A percentile compares a stretch with the other conserved stretches of the same genome.
phyloP scores from a whole-genome alignment of 2,888 invertebrate species.

The Agapostemon virescens region DNA sequence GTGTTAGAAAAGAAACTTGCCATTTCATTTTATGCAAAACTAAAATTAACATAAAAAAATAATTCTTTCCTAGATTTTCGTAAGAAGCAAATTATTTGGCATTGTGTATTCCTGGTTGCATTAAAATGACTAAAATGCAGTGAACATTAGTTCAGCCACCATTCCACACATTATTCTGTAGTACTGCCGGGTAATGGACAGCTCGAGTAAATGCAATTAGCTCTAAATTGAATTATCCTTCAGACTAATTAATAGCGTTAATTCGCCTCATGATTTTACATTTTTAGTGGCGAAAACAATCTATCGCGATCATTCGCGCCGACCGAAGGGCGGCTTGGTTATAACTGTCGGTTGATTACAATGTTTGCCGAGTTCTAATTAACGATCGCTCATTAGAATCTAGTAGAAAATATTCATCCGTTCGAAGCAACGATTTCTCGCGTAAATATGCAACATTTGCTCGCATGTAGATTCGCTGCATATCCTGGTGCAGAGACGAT shows the following conservation, averaged over 20 bases:
- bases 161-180: constrained; percentile 9
- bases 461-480: not conserved
- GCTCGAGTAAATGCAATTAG: constrained; percentile 32
- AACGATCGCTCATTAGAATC: not conserved
- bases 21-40: too few species aligned
- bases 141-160: not conserved
- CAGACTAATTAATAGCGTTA: constrained; percentile 15
- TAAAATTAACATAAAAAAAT: too few species aligned
- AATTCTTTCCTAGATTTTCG: not conserved
- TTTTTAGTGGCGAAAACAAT: not conserved
- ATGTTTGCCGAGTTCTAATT: not conserved
- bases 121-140: constrained; percentile 15
- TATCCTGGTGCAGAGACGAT: not conserved
- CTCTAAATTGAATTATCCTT: constrained; percentile 3
- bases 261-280: not conserved
- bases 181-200: constrained; percentile 19
- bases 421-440: constrained; percentile 10
- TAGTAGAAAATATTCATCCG: not conserved
- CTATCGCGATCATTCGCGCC: not conserved
- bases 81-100: not conserved
- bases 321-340: not conserved
- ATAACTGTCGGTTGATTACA: not conserved
- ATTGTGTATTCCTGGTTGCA: not conserved
- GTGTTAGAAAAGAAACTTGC: too few species aligned
- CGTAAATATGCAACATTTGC: not conserved